Base-by-base conservation (phyloP, 2,888 invertebrate species). In the Dryobota labecula region DNA sequence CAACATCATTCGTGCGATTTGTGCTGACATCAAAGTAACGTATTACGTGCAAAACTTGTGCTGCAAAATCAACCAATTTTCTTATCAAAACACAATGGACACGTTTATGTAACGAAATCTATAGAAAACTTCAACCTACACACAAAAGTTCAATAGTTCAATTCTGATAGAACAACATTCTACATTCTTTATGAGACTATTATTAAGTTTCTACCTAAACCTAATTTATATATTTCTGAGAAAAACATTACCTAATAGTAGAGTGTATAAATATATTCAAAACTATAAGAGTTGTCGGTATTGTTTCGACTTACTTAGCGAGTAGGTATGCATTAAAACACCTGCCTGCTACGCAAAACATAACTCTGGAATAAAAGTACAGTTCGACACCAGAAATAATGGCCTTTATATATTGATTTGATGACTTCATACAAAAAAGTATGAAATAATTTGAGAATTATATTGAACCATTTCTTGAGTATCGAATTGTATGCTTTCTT, bases 31-130 rank as follows among this genome's bases (percentile, higher is more conserved):
- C 74, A 78, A 84, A 76, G 76, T 78, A 82, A 78, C 60, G 49
- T 80, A 73, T 78, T 80, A 80, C 49, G 86, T 86, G 86, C 87
- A 84, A 73, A 72, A 84, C 72, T 69, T 80, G 84, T 84, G 84
- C 80, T 82, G 76, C 69, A 73, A 78, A 78, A 75, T 75, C 53
- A 70, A 75, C 54, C 47, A 74, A 61, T 66, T 63, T 71, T 65
- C 51, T 58, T 71, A 72, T 72, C 51, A 66, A 63, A 69, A 66
- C 57, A 72, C 61, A 68, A 65, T 72, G 27, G 60, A 72, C 45
- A 69, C 47, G 53, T 68, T 49, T 47, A 20, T 57, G 30, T 38
- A 53, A 72, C 18, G 24, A 61, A 43, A 56, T 67, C 36, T 54
- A 49, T 54, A 30, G 54, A 60, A 45, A 56, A 63, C 27, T 47